These are phyloP conservation scores for Anser cygnoides DNA, from an alignment of 2,113 vertebrate genomes.

Conservation along the genomic window DNA sequence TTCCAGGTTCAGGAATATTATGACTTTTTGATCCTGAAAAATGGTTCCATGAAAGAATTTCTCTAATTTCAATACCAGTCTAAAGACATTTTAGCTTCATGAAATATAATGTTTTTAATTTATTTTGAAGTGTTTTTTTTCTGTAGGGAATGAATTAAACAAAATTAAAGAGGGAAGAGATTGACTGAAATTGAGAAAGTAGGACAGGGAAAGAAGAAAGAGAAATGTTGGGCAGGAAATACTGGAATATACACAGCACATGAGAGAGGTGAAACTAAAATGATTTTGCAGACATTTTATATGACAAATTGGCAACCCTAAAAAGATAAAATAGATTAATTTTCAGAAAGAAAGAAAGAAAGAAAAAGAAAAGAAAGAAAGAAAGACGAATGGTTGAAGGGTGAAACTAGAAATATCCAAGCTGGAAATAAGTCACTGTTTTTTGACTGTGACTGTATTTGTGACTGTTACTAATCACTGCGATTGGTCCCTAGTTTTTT, in stretches of 20 bases:
- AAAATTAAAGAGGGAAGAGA: background rate
- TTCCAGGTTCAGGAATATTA: background rate
- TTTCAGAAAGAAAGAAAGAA: background rate
- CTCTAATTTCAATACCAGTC: background rate
- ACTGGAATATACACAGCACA: background rate
- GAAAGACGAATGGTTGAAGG: background rate
- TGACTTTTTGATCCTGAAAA: background rate
- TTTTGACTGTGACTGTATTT: background rate
- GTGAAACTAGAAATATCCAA: background rate
- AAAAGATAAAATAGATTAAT: background rate
- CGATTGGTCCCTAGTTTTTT: background rate
- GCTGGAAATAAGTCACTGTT: background rate
- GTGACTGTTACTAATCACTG: background rate
- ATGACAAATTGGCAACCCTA: background rate
- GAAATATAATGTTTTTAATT: background rate
- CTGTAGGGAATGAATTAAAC: background rate
- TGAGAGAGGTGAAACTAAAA: background rate
- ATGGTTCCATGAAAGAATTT: background rate
- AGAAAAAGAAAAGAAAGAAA: too few relatives aligned
- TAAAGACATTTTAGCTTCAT: background rate
- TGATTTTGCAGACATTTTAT: background rate
- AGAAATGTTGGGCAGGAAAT: background rate
- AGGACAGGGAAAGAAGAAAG: background rate
- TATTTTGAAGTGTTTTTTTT: background rate
- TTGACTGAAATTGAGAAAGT: background rate